Percentiles rank a stretch among this genome's conserved stretches.
Evolutionary conservation across 2,113 vertebrate genomes (phyloP).

Genomic region (Oreochromis niloticus): DNA sequence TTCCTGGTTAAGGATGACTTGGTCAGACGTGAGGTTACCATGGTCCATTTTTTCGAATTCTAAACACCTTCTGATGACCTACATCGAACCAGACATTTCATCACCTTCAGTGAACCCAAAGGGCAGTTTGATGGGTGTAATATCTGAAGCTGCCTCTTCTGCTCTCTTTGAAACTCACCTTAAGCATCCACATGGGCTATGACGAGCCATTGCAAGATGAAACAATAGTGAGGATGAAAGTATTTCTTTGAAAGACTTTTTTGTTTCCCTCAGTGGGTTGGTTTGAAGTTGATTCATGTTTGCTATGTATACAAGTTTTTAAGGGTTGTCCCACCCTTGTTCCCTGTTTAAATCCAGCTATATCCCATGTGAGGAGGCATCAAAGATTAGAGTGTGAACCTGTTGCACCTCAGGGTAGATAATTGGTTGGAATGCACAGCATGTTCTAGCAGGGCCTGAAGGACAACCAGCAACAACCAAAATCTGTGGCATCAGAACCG

Average conservation of each 20-base stretch:
- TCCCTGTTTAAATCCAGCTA: conserved; percentile 63
- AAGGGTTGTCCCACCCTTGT: conserved; percentile 50
- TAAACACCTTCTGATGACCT: conserved; percentile 17
- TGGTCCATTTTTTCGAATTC: conserved; percentile 13
- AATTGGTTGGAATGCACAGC: conserved; percentile 66
- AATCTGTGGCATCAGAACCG: conserved; percentile 43
- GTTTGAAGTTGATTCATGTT: conserved; percentile 70
- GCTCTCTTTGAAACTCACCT: conserved; percentile 36
- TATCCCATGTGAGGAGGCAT: conserved; percentile 62
- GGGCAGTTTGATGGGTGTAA: neutral
- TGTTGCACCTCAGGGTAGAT: conserved; percentile 60
- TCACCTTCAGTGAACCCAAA: neutral
- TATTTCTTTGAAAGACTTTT: conserved; percentile 57
- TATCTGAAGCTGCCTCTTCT: neutral
- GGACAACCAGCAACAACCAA: conserved; percentile 42
- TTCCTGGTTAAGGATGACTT: conserved; percentile 53
- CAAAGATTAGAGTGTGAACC: conserved; percentile 67
- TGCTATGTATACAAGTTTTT: conserved; percentile 63
- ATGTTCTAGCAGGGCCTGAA: conserved; percentile 54
- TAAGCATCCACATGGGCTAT: conserved; percentile 6
- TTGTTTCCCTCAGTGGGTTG: conserved; percentile 44
- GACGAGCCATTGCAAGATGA: conserved; percentile 53
- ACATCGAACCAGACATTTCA: neutral
- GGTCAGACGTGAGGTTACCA: conserved; percentile 45
- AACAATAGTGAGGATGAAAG: conserved; percentile 59